These are phyloP conservation scores for Dufourea novaeangliae DNA, from an alignment of 1,140 invertebrate species.

Conservation along the genomic window DNA sequence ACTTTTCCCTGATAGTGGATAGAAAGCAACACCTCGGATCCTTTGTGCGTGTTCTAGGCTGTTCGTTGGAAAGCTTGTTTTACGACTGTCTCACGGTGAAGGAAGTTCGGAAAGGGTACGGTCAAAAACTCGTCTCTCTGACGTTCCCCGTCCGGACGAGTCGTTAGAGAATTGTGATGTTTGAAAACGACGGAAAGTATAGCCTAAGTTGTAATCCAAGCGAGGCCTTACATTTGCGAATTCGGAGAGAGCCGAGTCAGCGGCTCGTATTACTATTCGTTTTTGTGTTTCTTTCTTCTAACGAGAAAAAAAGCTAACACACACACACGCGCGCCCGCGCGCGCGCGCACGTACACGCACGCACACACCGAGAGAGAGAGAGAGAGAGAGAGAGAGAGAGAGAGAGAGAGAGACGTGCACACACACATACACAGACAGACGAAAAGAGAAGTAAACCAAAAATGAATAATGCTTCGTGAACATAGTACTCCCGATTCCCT, in stretches of 20 bases:
- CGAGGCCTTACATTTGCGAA: constrained; percentile 66
- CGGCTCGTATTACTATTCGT: background rate
- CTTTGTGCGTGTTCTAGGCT: constrained; percentile 15
- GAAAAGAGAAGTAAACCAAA: background rate
- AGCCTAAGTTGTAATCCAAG: constrained; percentile 62
- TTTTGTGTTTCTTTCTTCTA: background rate
- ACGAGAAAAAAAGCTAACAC: no score
- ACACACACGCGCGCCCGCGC: background rate
- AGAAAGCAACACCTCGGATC: constrained; percentile 9
- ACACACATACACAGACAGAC: background rate
- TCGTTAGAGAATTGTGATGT: constrained; percentile 57
- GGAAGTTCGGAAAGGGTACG: background rate
- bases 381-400: background rate
- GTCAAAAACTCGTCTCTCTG: constrained; percentile 29
- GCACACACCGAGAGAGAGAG: background rate
- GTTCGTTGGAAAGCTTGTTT: constrained; percentile 25
- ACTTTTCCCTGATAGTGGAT: constrained; percentile 19
- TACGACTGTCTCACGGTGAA: background rate
- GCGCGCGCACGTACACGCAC: background rate
- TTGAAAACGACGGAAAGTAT: constrained; percentile 58
- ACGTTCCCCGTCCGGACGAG: constrained; percentile 2
- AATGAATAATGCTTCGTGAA: background rate
- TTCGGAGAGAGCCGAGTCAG: constrained; percentile 37
- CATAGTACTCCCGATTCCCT: background rate
- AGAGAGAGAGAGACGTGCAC: no score